A percentile compares a stretch with the other conserved stretches of the same genome.
phyloP scores from a whole-genome alignment of 2,797 vertebrate genomes.

The Danionella dracula region DNA sequence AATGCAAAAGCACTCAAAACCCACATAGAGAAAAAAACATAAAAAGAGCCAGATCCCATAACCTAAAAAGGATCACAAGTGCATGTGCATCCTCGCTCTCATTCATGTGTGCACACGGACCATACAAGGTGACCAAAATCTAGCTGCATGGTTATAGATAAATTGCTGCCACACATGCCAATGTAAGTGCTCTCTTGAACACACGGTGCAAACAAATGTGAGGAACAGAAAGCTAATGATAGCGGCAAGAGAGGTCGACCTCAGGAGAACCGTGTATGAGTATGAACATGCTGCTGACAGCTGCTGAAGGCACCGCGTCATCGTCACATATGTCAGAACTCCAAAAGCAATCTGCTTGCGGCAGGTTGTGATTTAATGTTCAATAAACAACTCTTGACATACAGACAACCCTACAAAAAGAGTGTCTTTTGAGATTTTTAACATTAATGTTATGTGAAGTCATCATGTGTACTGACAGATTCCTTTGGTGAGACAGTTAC shows the following conservation, averaged over 20 bases:
- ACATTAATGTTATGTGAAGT: too few relatives aligned
- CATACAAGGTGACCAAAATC: slow-evolving; percentile 20
- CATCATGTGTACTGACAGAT: too few relatives aligned
- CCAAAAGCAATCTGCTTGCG: background rate
- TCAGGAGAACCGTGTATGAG: background rate
- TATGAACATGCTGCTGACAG: background rate
- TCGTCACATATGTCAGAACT: background rate
- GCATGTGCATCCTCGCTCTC: background rate
- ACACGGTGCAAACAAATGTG: slow-evolving; percentile 1
- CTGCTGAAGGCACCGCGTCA: background rate
- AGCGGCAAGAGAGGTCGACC: background rate
- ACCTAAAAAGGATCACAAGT: slow-evolving; percentile 14
- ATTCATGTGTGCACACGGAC: slow-evolving; percentile 1
- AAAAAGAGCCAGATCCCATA: background rate
- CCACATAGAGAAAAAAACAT: background rate
- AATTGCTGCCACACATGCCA: slow-evolving; percentile 8
- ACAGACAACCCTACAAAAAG: too few relatives aligned
- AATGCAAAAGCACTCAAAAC: background rate
- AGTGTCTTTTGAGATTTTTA: too few relatives aligned
- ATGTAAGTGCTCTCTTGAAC: background rate
- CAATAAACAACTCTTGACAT: too few relatives aligned
- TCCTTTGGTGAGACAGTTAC: too few relatives aligned
- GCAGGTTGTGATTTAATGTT: background rate
- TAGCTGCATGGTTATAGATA: slow-evolving; percentile 13
- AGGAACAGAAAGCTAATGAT: background rate